phyloP scores from a whole-genome alignment of 2,888 invertebrate species.

The Amorpha juglandis region DNA sequence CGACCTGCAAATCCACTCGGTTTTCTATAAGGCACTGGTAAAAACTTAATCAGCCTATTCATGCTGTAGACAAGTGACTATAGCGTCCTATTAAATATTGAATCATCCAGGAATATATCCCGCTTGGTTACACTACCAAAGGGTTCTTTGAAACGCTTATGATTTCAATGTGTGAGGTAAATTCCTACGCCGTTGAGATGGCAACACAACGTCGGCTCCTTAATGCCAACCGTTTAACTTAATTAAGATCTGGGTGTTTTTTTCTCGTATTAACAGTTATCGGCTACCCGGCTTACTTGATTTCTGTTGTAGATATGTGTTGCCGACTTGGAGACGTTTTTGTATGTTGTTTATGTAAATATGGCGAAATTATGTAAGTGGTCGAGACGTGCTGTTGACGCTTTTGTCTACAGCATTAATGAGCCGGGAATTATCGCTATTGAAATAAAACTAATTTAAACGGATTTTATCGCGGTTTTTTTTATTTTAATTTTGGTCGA shows the following conservation, averaged over 20 bases:
- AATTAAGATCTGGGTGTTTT: slow-evolving; percentile 70
- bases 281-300: slow-evolving; percentile 32
- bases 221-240: slow-evolving; percentile 63
- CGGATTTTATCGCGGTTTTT: no score
- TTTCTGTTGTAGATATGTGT: slow-evolving; percentile 26
- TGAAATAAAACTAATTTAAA: no score
- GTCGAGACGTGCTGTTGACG: no score
- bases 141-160: slow-evolving; percentile 81
- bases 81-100: no score
- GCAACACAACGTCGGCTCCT: slow-evolving; percentile 45
- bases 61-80: no score
- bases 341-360: not conserved
- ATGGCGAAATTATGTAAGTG: not conserved
- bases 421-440: no score
- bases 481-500: no score
- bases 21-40: no score
- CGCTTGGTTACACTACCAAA: slow-evolving; percentile 41
- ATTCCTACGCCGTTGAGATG: slow-evolving; percentile 54
- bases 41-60: no score
- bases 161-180: slow-evolving; percentile 81
- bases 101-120: not conserved
- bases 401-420: no score
- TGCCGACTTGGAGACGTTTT: slow-evolving; percentile 5
- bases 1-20: no score
- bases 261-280: slow-evolving; percentile 26